Conservation (phyloP, 2,888 invertebrate genomes). For the Mallateleia sp. region DNA sequence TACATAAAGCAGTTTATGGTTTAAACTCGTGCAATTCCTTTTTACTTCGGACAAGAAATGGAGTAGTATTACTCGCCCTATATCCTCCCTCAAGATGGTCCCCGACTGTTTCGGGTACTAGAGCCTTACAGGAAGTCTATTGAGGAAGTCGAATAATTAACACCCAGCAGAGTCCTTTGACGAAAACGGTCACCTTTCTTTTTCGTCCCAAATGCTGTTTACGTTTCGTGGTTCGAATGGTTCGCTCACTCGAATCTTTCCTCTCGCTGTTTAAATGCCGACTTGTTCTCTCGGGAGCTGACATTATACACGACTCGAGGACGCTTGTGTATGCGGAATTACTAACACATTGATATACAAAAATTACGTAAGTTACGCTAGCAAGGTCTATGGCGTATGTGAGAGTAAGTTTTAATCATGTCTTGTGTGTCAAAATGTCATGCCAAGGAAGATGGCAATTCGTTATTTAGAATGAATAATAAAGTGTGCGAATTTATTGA, state of each 20-base stretch:
- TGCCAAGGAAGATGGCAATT: not conserved
- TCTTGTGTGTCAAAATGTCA: constrained; percentile 30
- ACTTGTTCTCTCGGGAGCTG: constrained; percentile 43
- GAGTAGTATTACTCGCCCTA: constrained; percentile 49
- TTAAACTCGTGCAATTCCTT: not conserved
- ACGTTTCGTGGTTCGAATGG: constrained; percentile 56
- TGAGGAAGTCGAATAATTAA: constrained; percentile 64
- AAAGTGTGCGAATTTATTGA: not conserved
- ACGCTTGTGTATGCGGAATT: constrained; percentile 41
- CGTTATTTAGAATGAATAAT: not conserved
- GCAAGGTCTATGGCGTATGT: constrained; percentile 28
- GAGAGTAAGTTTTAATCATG: constrained; percentile 13
- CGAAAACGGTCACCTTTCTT: constrained; percentile 58
- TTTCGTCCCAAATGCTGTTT: constrained; percentile 46
- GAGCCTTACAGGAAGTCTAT: constrained; percentile 48
- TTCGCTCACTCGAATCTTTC: constrained; percentile 15
- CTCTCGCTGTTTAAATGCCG: constrained; percentile 38
- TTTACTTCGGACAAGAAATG: constrained; percentile 22
- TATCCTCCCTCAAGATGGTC: constrained; percentile 61
- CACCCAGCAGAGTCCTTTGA: constrained; percentile 62
- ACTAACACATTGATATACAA: constrained; percentile 27
- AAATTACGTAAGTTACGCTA: constrained; percentile 41
- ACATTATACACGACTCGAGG: constrained; percentile 55
- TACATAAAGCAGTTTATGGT: too few species aligned
- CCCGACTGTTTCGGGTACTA: constrained; percentile 49